Percentiles rank a stretch among this genome's conserved stretches.
phyloP scores from a whole-genome alignment of 1,140 invertebrate species.

The Aphaenogaster floridana region DNA sequence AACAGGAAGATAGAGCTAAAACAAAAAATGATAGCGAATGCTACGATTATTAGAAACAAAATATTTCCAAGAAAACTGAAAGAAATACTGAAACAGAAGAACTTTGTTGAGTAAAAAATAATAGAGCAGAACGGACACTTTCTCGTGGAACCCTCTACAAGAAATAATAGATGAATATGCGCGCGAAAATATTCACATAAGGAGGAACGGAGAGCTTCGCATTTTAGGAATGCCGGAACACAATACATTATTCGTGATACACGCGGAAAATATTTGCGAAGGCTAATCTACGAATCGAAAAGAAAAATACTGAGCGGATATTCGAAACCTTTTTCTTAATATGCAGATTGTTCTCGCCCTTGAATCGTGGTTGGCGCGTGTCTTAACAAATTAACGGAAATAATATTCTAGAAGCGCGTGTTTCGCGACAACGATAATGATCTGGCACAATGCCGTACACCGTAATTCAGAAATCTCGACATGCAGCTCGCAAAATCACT shows the following conservation, averaged over 20 bases:
- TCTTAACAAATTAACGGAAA: constrained; percentile 10
- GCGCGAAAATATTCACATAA: constrained; percentile 40
- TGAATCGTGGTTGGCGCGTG: background rate
- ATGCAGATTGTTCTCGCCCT: background rate
- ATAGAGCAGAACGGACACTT: background rate
- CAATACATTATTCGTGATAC: constrained; percentile 18
- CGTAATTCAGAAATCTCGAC: constrained; percentile 24
- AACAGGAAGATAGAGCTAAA: background rate
- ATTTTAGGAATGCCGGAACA: background rate
- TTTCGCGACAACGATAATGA: constrained; percentile 5
- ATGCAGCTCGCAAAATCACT: constrained; percentile 15
- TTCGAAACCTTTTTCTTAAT: background rate
- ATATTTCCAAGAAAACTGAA: background rate
- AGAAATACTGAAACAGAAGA: constrained; percentile 20
- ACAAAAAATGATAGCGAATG: background rate
- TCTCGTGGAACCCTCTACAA: background rate
- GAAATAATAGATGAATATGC: constrained; percentile 43
- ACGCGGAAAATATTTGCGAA: constrained; percentile 12
- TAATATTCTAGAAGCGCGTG: background rate
- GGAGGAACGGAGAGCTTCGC: constrained; percentile 44
- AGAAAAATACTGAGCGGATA: background rate
- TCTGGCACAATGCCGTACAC: background rate
- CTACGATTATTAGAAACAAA: constrained; percentile 23
- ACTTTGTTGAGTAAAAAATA: constrained; percentile 31
- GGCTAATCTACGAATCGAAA: constrained; percentile 18